Percentiles rank a stretch among this genome's conserved stretches.
These are phyloP conservation scores for Hucho hucho DNA, from an alignment of 2,113 vertebrate genomes.

Conservation along the genomic window DNA sequence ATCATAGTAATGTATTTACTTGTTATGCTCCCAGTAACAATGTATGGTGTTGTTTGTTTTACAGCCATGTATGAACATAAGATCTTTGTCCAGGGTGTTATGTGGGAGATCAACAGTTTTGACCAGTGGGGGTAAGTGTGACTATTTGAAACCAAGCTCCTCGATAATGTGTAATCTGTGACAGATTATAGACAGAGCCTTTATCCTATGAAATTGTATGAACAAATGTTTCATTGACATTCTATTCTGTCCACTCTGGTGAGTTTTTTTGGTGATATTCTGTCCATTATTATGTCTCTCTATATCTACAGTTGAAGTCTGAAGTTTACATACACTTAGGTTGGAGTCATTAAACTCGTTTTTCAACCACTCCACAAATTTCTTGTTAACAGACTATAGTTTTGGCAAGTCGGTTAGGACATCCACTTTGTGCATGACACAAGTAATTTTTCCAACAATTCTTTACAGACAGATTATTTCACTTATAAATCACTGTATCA, in stretches of 20 bases:
- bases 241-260: neutral
- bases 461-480: too few relatives aligned
- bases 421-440: too few relatives aligned
- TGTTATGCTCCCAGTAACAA: neutral
- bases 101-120: slow-evolving; percentile 98
- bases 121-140: slow-evolving; percentile 97
- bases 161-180: too few relatives aligned
- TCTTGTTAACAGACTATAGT: too few relatives aligned
- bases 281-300: neutral
- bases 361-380: too few relatives aligned
- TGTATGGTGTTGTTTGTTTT: slow-evolving; percentile 13
- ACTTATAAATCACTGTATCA: too few relatives aligned
- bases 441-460: too few relatives aligned
- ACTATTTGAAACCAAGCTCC: neutral
- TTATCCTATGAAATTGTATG: neutral
- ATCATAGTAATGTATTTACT: too few relatives aligned
- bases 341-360: too few relatives aligned
- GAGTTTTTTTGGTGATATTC: slow-evolving; percentile 50
- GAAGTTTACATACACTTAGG: too few relatives aligned
- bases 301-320: too few relatives aligned
- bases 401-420: too few relatives aligned
- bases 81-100: slow-evolving; percentile 94
- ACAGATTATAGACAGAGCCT: neutral
- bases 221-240: neutral
- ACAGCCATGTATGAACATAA: slow-evolving; percentile 98